Evolutionary conservation across 2,888 invertebrate genomes (phyloP), one percentile per base, ranked within the genome.

Genomic region (Bhutanitis thaidina): DNA sequence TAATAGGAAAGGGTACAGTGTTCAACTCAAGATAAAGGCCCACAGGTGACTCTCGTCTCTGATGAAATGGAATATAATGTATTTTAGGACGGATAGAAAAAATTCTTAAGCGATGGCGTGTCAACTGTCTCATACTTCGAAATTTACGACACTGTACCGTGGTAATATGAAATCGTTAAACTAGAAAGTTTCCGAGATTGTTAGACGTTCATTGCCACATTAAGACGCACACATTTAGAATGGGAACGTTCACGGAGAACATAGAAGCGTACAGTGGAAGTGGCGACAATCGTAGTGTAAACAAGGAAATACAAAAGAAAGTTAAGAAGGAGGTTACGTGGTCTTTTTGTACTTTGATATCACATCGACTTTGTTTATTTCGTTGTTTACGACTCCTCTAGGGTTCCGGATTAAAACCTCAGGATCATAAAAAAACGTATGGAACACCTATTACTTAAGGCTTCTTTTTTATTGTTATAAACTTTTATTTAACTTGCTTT

Each of bases 141-240:
- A 61, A 65, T 71, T 68, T 71, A 71, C 64, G 59, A 58, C 59
- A 60, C 59, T 56, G 53, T 56, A 58, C 54, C 56, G 58, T 51
- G 55, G 55, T 55, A 57, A 55, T 54, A 54, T 36, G 52, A 51
- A 49, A 49, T 59, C 52, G 62, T 68, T 58, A 66, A 67, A 60
- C 56, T 60, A 64, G 56, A 69, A 68, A 64, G 57, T 58, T 56
- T 60, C 50, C 50, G 49, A 43, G 16, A 41, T 20, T 27, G 25
- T 43, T 47, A 43, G 36, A 38, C 34, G 46, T 51, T 37, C 51
- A 36, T 57, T 46, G 44, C 47, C 41, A 20, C 49, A 12, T 39
- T 36, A 43, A 39, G 43, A 16, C 14, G 34, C 34, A 46, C 41
- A 40, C 46, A 49, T 51, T 36, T 27, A 29, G 27, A 38, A 45